phyloP scores from a whole-genome alignment of 2,888 invertebrate species.

The Auanema freiburgensis region DNA sequence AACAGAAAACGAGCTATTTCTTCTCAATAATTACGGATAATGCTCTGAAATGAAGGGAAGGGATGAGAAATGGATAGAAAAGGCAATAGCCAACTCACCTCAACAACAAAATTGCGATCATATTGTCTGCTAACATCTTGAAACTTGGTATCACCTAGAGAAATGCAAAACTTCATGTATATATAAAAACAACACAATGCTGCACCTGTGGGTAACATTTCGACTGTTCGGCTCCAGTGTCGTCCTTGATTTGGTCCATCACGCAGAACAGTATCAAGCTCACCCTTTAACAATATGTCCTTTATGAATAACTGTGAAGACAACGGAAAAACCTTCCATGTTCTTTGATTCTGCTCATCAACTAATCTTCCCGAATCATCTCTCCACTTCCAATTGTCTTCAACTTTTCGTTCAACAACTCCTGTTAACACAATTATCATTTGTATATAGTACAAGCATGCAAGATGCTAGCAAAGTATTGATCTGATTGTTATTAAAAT shows the following conservation, averaged over 20 bases:
- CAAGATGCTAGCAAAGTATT: neutral
- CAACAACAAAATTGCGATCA: constrained; percentile 40
- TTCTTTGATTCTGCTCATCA: constrained; percentile 35
- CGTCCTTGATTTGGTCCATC: constrained; percentile 45
- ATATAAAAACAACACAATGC: constrained; percentile 3
- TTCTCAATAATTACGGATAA: constrained; percentile 42
- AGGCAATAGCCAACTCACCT: constrained; percentile 21
- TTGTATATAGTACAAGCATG: too few relatives aligned
- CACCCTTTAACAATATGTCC: constrained; percentile 23
- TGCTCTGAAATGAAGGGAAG: constrained; percentile 30
- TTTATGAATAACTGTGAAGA: neutral
- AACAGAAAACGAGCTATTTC: neutral
- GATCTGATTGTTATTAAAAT: neutral
- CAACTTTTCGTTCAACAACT: constrained; percentile 40
- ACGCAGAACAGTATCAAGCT: constrained; percentile 37
- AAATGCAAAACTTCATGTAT: constrained; percentile 1
- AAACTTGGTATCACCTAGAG: constrained; percentile 39
- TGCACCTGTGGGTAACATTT: constrained; percentile 32
- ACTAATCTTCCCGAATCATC: constrained; percentile 39
- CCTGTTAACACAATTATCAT: constrained; percentile 18
- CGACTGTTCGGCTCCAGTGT: constrained; percentile 44
- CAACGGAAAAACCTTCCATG: constrained; percentile 32
- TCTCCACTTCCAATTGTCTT: constrained; percentile 47
- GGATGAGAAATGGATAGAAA: neutral
- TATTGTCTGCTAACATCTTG: constrained; percentile 48